A percentile compares a stretch with the other conserved stretches of the same genome.
Conservation (phyloP, 1,140 invertebrate genomes). For the Drosophila triauraria region DNA sequence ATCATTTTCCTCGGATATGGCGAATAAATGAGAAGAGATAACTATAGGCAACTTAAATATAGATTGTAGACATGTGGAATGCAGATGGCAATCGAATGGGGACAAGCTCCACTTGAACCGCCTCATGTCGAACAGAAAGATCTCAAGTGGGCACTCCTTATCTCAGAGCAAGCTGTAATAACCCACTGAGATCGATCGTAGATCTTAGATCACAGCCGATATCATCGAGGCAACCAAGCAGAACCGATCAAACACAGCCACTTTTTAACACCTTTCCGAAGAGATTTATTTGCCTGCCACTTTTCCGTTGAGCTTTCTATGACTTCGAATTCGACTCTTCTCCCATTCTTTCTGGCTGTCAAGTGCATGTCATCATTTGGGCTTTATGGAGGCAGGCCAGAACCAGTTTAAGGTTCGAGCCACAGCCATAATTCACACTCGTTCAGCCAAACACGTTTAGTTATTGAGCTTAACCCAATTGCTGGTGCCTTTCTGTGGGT, state of each 20-base stretch:
- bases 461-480: constrained; percentile 80
- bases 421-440: constrained; percentile 66
- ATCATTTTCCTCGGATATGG: constrained; percentile 41
- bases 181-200: background rate
- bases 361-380: constrained; percentile 56
- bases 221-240: background rate
- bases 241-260: constrained; percentile 5
- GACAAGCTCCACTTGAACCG: constrained; percentile 13
- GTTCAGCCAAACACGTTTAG: constrained; percentile 59
- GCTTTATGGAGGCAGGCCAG: constrained; percentile 20
- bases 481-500: constrained; percentile 22
- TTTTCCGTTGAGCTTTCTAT: constrained; percentile 31
- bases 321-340: background rate
- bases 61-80: constrained; percentile 22
- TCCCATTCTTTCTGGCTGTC: constrained; percentile 39
- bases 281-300: constrained; percentile 40
- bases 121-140: background rate
- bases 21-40: constrained; percentile 37
- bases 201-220: background rate
- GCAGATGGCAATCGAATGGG: constrained; percentile 39
- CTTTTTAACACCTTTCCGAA: constrained; percentile 35
- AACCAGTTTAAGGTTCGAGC: constrained; percentile 62
- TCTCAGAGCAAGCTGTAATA: constrained; percentile 2
- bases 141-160: constrained; percentile 8
- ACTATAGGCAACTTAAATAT: constrained; percentile 32